Base-by-base conservation (phyloP, 2,113 vertebrate genomes). In the Nothobranchius kuhntae region DNA sequence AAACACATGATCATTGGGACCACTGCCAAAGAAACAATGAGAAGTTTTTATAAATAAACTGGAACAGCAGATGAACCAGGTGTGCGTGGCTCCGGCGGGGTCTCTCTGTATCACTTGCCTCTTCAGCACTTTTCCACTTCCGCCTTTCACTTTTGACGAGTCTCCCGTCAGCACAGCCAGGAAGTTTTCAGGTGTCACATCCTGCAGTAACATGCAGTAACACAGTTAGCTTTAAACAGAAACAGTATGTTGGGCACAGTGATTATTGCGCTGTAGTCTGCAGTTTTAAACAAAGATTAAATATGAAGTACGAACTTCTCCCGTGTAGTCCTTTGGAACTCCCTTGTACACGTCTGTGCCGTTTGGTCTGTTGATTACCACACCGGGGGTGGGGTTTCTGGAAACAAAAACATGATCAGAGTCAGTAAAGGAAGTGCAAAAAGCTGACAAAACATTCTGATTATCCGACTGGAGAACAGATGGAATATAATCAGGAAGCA, bases 351-450 rank as follows among this genome's bases (percentile, higher is more conserved):
- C 96, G 11, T 99, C 96, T 0, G 94, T 86, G 44, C 98, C 98
- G 0, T 97, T 96, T 7, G 96, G 98, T 66, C 95, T 92, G 73
- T 99, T 99, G 89, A 99, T 98, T 75, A 99, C 8, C 14, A 95
- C 71, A 4, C 96, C 96, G 9, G 94, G 94, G 3, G 96, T 98
- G 9, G 96, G 98, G 84, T 99, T 99, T 0, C 98, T 99, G 90
- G 1, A 12, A 73, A 80, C 13, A 52, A 61, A 13, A 62, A 59
- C 2, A 53, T 36, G 44, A 62, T 2, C 14, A 13, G n/a, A 44
- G n/a, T 42, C n/a, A 24, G 0, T 55, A 11, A 17, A 45, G 74
- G 84, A 85, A 82, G 65, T 71, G 47, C 0, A 76, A 82, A 30
- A 0, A 1, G 61, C 78, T 76, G 86, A 83, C 24, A 53, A 0